Conservation (phyloP, 2,797 vertebrate genomes). For the Lagodon rhomboides region DNA sequence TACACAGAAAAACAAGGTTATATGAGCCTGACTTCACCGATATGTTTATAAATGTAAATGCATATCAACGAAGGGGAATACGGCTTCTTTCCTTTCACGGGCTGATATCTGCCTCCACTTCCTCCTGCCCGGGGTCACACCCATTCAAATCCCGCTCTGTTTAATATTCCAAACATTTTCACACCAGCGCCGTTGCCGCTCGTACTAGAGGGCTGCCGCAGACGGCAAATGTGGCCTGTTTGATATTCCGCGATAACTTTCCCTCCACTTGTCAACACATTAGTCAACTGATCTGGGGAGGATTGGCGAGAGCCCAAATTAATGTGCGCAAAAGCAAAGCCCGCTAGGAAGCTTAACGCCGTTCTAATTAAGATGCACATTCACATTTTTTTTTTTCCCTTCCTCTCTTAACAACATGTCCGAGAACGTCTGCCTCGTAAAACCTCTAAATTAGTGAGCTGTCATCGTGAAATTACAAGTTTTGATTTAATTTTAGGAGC, state of each 20-base stretch:
- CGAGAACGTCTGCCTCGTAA: conserved; percentile 45
- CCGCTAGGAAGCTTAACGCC: conserved; percentile 77
- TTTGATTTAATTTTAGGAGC: conserved; percentile 39
- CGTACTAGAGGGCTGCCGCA: conserved; percentile 46
- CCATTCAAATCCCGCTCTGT: conserved; percentile 51
- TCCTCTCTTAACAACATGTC: conserved; percentile 51
- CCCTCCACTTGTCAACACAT: conserved; percentile 76
- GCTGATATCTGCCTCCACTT: conserved; percentile 17
- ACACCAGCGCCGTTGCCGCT: conserved; percentile 31
- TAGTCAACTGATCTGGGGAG: conserved; percentile 76
- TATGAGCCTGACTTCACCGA: conserved; percentile 5
- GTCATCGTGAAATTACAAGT: conserved; percentile 29
- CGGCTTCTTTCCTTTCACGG: conserved; percentile 13
- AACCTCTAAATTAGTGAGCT: conserved; percentile 45
- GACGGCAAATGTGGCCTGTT: conserved; percentile 65
- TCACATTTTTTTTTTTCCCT: conserved; percentile 62
- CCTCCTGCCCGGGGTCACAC: conserved; percentile 34
- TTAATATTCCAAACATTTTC: conserved; percentile 65
- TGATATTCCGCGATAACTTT: conserved; percentile 76
- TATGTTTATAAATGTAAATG: conserved; percentile 33
- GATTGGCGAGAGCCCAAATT: conserved; percentile 81
- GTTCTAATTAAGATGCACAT: conserved; percentile 79
- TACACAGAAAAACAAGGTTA: conserved; percentile 16
- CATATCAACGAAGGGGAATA: conserved; percentile 10
- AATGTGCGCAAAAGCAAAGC: conserved; percentile 76